Base-by-base conservation (phyloP, 2,888 invertebrate genomes). In the Chydorus sphaericus region DNA sequence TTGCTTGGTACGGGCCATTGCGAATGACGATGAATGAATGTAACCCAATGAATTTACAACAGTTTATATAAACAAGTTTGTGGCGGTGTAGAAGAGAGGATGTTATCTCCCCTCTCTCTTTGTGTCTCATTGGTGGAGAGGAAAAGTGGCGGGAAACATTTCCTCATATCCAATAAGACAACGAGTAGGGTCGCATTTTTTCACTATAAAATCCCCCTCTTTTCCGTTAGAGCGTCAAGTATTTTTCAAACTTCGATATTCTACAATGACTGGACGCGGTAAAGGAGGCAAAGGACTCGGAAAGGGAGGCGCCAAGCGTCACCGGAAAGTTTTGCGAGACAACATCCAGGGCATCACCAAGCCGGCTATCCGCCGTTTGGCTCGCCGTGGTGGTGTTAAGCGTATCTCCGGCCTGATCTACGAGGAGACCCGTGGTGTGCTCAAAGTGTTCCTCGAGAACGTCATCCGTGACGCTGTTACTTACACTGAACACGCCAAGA, bases 1-100 rank as follows among this genome's bases (percentile, higher is more conserved):
- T 72, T 93, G 92, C 82, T 93, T 93, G 30, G 93, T 93, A 85
- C 93, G 91, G 62, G 92, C 93, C 93, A 93, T 93, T 52, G 23
- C 23, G 23, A 39, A 8, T 7, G 38, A 14, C 8, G 8, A 44
- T 8, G 2, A 8, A 7, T 2, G 1, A 38, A n/a, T 38, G n/a
- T n/a, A n/a, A n/a, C n/a, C n/a, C n/a, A n/a, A n/a, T n/a, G n/a
- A n/a, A n/a, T n/a, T n/a, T n/a, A n/a, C n/a, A n/a, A n/a, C n/a
- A n/a, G n/a, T n/a, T n/a, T n/a, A n/a, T n/a, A n/a, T n/a, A n/a
- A n/a, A n/a, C n/a, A n/a, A n/a, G n/a, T n/a, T n/a, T n/a, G n/a
- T n/a, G n/a, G n/a, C n/a, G n/a, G n/a, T n/a, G n/a, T n/a, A n/a
- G n/a, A n/a, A n/a, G n/a, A n/a, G n/a, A n/a, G n/a, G n/a, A n/a